Evolutionary conservation across 2,888 invertebrate species (phyloP).

Genomic region (Aspidapion aeneum): DNA sequence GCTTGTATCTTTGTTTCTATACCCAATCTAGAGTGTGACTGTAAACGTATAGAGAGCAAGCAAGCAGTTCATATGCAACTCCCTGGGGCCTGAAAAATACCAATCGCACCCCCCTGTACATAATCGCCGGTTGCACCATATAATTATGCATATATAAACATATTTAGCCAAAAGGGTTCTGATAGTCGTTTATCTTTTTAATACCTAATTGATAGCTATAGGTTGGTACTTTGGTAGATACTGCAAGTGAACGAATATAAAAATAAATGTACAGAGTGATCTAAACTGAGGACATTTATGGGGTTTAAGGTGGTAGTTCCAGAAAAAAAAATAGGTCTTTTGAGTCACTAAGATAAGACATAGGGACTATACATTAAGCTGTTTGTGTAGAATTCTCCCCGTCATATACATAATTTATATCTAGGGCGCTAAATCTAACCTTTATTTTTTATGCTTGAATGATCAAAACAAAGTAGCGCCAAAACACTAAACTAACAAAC

Average conservation of each 20-base stretch:
- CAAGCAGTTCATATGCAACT: not conserved
- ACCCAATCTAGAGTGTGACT: not conserved
- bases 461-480: not conserved
- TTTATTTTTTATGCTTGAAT: not conserved
- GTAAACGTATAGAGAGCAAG: not conserved
- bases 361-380: too few relatives aligned
- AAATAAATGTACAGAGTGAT: too few relatives aligned
- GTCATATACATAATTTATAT: too few relatives aligned
- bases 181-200: constrained; percentile 49
- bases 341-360: too few relatives aligned
- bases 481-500: not conserved
- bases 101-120: not conserved
- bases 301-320: too few relatives aligned
- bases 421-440: too few relatives aligned
- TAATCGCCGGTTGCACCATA: constrained; percentile 36
- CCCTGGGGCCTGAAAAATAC: not conserved
- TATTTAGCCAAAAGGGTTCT: constrained; percentile 50
- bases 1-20: too few relatives aligned
- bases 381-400: too few relatives aligned
- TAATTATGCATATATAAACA: constrained; percentile 51
- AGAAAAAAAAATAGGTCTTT: too few relatives aligned
- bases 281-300: too few relatives aligned
- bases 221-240: too few relatives aligned
- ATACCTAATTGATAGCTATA: constrained; percentile 49
- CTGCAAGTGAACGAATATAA: too few relatives aligned